Evolutionary conservation across 2,113 vertebrate species (phyloP), one percentile per base, ranked within the genome.

Genomic region (Gymnocephalus cernua): DNA sequence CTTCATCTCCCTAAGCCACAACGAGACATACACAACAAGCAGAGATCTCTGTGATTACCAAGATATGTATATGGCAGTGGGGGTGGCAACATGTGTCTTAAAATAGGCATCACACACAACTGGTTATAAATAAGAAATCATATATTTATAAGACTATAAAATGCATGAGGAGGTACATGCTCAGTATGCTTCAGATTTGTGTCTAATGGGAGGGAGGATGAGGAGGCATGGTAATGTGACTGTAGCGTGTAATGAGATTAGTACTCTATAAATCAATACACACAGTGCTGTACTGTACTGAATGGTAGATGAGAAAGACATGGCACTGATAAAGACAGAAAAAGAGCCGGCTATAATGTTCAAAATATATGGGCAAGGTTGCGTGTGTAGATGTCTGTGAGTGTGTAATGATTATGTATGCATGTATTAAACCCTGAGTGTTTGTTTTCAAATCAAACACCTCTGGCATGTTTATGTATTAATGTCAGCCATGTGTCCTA

Each of bases 201-300:
- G 81, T 76, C 88, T 86, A 79, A 84, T 61, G 77, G 86, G 59
- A 77, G 80, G 78, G 80, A 84, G 87, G 77, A 79, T 21, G 88
- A 80, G 74, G 69, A 58, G 53, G 80, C 82, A 79, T 83, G 74
- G 83, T 84, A 85, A 86, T 91, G 92, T 89, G 91, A 84, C 84
- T 82, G 83, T 75, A 85, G 86, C 86, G 68, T 89, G 89, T 89
- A 93, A 92, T 87, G 70, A 88, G 92, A 93, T 92, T 91, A 91
- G 76, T 45, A 48, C 69, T 88, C 77, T 86, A 84, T 88, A 88
- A 93, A 93, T 92, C 89, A 92, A 93, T 94, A 91, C 89, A 86
- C 77, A 82, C 69, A 70, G 70, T 44, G 57, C 69, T 62, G 83
- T 61, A 82, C 76, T 71, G 86, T 53, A 78, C 56, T 38, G 88